phyloP scores from a whole-genome alignment of 2,113 vertebrate species.

The Guaruba guarouba region DNA sequence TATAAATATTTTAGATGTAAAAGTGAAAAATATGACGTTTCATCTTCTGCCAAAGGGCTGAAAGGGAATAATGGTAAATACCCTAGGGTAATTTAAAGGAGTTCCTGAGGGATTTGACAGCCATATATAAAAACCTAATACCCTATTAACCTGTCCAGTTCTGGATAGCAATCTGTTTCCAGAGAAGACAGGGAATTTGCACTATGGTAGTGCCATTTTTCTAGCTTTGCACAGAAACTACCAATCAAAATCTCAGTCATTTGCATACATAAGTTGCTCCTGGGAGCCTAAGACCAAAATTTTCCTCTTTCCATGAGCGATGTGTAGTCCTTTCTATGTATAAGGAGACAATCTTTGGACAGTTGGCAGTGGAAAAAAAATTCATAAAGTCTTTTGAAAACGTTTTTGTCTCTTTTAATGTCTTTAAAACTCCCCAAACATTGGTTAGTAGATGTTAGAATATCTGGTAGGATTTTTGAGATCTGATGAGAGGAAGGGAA shows the following conservation, averaged over 20 bases:
- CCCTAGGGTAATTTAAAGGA: background rate
- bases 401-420: background rate
- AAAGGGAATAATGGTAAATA: background rate
- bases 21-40: background rate
- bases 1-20: conserved; percentile 10
- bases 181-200: background rate
- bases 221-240: background rate
- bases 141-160: background rate
- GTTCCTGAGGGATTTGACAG: background rate
- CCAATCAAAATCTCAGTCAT: background rate
- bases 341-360: background rate
- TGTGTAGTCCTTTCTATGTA: background rate
- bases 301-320: background rate
- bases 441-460: background rate
- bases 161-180: background rate
- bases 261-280: background rate
- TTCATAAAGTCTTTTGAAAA: background rate
- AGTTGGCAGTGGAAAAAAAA: background rate
- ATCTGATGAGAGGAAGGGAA: background rate
- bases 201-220: background rate
- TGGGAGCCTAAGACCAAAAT: background rate
- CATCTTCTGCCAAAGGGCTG: background rate
- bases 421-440: background rate
- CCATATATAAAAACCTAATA: background rate
- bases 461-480: background rate